Evolutionary conservation across 2,888 invertebrate species (phyloP), one percentile per base, ranked within the genome.

Genomic region (Drepanosiphum platanoidis): DNA sequence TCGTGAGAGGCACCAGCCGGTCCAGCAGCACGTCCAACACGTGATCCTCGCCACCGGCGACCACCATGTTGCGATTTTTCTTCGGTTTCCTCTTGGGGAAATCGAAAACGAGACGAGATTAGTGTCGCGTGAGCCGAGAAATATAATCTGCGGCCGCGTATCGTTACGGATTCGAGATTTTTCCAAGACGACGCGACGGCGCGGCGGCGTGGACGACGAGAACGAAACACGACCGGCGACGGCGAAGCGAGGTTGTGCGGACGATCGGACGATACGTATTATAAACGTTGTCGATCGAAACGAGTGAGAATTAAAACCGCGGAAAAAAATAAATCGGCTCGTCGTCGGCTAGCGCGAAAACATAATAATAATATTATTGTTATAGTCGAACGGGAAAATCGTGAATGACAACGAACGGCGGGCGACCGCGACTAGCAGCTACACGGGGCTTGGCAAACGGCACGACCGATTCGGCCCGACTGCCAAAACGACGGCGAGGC

Each of bases 11-110:
- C 22, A 68, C 68, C 46, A 84, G 30, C 58, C 84, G 75, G 39
- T 84, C 84, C 30, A 84, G 58, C n/a, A 84, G 39, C 52, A 84
- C 84, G 84, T 70, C 84, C 68, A 84, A 27, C 75, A 68, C 77
- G 32, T 84, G 84, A 39, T 84, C 84, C 15, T 84, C 84, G 34
- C 58, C 36, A 30, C 52, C 42, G 9, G 77, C 77, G 39, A 84
- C 84, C 84, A 84, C 77, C 13, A 3, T 52, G 4, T n/a, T 77
- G 30, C 22, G 5, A 5, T 15, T 22, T 18, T 9, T 36, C 7
- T 34, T 66, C 64, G 5, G 34, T 15, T 1, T 0, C 15, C 30
- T 30, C 11, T 8, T 7, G 32, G 3, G 1, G 22, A n/a, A 27
- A 66, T 22, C 42, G 9, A 64, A 64, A 78, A 71, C n/a, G 4